Evolutionary conservation across 2,113 vertebrate species (phyloP).

Genomic region (Urocynchramus pylzowi): DNA sequence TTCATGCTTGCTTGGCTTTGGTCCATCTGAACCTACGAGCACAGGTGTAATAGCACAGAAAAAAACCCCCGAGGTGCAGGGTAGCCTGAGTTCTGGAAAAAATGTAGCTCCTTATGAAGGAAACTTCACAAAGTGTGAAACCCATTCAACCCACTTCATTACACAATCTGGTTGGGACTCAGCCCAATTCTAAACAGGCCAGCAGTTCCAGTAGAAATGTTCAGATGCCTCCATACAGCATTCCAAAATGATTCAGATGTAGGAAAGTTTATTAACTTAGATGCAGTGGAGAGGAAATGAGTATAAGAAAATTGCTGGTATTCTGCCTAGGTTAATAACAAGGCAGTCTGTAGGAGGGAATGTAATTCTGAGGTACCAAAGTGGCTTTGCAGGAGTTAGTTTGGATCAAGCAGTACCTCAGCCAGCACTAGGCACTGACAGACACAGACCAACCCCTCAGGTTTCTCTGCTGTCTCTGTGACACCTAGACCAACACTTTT

Average conservation of each 20-base stretch:
- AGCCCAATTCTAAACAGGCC: not conserved
- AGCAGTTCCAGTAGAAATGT: not conserved
- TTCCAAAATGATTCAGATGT: not conserved
- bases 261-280: not conserved
- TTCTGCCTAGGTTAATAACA: not conserved
- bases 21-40: not conserved
- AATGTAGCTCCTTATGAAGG: not conserved
- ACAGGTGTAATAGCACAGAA: not conserved
- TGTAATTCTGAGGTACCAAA: not conserved
- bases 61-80: not conserved
- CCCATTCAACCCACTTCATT: not conserved
- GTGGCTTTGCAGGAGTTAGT: not conserved
- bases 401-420: not conserved
- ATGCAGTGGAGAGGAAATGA: not conserved
- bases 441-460: not conserved
- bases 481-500: not conserved
- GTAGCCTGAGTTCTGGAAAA: not conserved
- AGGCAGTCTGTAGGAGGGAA: not conserved
- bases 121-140: not conserved
- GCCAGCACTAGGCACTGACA: not conserved
- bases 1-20: not conserved
- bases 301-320: not conserved
- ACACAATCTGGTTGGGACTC: not conserved
- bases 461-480: not conserved
- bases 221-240: not conserved